A percentile compares a stretch with the other conserved stretches of the same genome.
These are phyloP conservation scores for Tychaedon coryphoeus DNA, from an alignment of 2,113 vertebrate species.

Conservation along the genomic window DNA sequence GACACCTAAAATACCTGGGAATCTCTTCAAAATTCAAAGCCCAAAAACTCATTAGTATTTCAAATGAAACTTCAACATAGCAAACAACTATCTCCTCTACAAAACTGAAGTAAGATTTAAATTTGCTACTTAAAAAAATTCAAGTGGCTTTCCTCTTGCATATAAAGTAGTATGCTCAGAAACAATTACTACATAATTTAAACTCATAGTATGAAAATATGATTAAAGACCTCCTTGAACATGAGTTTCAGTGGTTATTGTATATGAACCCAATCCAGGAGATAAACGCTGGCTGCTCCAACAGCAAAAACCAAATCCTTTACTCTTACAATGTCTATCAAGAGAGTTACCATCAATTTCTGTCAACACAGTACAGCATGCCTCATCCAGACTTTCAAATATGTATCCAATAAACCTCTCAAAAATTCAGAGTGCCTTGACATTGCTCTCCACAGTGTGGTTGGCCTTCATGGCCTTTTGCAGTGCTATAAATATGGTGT, in stretches of 20 bases:
- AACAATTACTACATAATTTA: neutral
- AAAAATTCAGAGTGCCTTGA: neutral
- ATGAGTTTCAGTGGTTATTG: neutral
- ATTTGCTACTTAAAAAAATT: neutral
- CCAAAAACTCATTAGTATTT: neutral
- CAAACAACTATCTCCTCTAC: neutral
- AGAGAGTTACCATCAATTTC: neutral
- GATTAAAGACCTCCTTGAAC: neutral
- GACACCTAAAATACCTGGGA: neutral
- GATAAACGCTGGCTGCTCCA: neutral
- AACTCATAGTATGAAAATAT: neutral
- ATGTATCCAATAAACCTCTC: neutral
- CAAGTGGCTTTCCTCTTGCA: neutral
- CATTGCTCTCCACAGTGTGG: neutral
- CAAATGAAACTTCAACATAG: neutral
- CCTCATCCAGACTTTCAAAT: neutral
- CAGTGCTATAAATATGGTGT: fast-evolving
- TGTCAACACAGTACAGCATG: neutral
- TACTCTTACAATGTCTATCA: neutral
- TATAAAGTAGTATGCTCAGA: neutral
- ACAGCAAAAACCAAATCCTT: neutral
- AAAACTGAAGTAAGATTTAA: neutral
- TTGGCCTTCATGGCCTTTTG: neutral
- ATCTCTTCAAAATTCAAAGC: neutral
- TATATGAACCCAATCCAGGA: neutral